A percentile compares a stretch with the other conserved stretches of the same genome.
phyloP scores from a whole-genome alignment of 2,797 vertebrate genomes.

The Petrocephalus sullivani region DNA sequence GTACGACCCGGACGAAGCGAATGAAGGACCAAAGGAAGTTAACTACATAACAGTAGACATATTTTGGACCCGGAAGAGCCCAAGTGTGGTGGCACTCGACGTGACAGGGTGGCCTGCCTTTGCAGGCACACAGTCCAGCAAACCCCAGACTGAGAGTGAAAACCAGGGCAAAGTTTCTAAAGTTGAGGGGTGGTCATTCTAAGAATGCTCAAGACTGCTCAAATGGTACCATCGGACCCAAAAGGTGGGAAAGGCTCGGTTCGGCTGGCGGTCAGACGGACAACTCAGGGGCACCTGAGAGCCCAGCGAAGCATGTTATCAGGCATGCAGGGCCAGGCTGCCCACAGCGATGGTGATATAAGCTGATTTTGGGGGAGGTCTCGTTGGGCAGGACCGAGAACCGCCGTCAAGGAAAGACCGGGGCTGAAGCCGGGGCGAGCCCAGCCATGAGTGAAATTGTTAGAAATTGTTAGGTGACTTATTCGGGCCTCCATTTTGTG shows the following conservation, averaged over 20 bases:
- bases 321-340: not conserved
- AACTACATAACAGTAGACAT: not conserved
- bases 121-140: not conserved
- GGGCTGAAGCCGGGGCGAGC: not conserved
- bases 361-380: not conserved
- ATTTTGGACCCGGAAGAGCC: not conserved
- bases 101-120: not conserved
- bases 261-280: not conserved
- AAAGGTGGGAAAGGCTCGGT: not conserved
- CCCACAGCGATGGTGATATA: not conserved
- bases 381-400: not conserved
- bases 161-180: not conserved
- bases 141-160: not conserved
- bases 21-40: not conserved
- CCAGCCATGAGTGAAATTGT: constrained; percentile 18
- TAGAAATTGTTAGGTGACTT: not conserved
- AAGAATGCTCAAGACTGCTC: not conserved
- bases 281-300: not conserved
- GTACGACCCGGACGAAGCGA: not conserved
- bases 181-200: not conserved
- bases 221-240: not conserved
- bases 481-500: not conserved
- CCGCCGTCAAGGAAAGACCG: not conserved
- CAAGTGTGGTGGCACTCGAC: not conserved
- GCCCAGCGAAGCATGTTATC: not conserved